phyloP scores from a whole-genome alignment of 2,113 vertebrate genomes.

The Pipa parva region DNA sequence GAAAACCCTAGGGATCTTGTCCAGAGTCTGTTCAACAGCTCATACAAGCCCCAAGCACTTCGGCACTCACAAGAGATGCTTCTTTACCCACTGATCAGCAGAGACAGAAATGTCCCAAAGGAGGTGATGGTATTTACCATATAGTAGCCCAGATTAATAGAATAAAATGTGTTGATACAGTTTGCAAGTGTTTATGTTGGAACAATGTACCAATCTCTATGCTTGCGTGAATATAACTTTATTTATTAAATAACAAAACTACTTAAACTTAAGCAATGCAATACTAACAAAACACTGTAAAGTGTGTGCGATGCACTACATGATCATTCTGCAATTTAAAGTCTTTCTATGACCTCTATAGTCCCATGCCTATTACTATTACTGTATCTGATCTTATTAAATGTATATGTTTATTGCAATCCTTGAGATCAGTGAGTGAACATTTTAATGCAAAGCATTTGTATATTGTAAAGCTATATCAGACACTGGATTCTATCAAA shows the following conservation, averaged over 20 bases:
- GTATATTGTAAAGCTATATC: no score
- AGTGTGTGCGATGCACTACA: background rate
- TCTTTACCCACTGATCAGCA: constrained; percentile 56
- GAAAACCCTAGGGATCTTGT: constrained; percentile 49
- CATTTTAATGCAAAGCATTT: no score
- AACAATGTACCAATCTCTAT: background rate
- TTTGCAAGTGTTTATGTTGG: background rate
- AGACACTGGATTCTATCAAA: no score
- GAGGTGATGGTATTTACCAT: constrained; percentile 48
- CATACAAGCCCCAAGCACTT: constrained; percentile 53
- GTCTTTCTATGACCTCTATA: no score
- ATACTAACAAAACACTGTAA: no score
- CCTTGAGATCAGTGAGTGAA: no score
- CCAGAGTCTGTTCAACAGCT: constrained; percentile 51
- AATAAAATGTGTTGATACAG: constrained; percentile 45
- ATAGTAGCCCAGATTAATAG: constrained; percentile 41
- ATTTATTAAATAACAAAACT: no score
- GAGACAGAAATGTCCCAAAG: constrained; percentile 47
- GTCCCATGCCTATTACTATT: no score
- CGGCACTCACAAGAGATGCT: constrained; percentile 53
- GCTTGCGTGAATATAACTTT: background rate
- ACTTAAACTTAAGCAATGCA: background rate
- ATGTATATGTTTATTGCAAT: no score
- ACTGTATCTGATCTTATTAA: no score
- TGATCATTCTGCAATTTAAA: no score